Evolutionary conservation across 2,797 vertebrate genomes (phyloP).

Genomic region (Mastacembelus armatus): DNA sequence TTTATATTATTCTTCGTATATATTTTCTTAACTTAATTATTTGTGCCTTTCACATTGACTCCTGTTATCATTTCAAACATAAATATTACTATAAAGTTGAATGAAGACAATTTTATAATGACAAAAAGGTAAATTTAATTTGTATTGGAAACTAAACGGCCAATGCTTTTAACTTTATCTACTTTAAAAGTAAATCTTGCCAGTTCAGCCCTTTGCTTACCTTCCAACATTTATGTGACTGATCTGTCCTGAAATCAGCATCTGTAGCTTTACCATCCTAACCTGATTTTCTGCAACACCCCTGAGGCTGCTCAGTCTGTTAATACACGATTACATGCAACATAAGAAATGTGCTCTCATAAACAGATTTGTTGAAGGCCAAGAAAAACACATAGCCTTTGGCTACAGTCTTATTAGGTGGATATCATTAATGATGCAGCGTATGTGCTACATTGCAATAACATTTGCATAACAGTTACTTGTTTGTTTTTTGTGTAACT

Average conservation of each 20-base stretch:
- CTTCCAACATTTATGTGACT: slow-evolving; percentile 24
- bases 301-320: slow-evolving; percentile 76
- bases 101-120: too few relatives aligned
- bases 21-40: too few relatives aligned
- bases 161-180: slow-evolving; percentile 19
- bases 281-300: slow-evolving; percentile 69
- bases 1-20: too few relatives aligned
- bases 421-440: slow-evolving; percentile 44
- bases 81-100: too few relatives aligned
- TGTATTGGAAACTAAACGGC: slow-evolving; percentile 16
- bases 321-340: slow-evolving; percentile 83
- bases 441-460: slow-evolving; percentile 26
- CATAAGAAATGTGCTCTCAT: slow-evolving; percentile 71
- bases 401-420: slow-evolving; percentile 59
- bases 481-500: too few relatives aligned
- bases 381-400: slow-evolving; percentile 60
- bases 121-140: slow-evolving; percentile 16
- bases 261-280: slow-evolving; percentile 34
- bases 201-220: background rate
- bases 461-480: slow-evolving; percentile 25
- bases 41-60: too few relatives aligned
- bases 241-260: slow-evolving; percentile 44
- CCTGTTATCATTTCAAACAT: too few relatives aligned
- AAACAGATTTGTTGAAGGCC: slow-evolving; percentile 65
- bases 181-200: slow-evolving; percentile 23